A percentile compares a stretch with the other conserved stretches of the same genome.
Conservation (phyloP, 2,797 vertebrate genomes). For the Falco columbarius region DNA sequence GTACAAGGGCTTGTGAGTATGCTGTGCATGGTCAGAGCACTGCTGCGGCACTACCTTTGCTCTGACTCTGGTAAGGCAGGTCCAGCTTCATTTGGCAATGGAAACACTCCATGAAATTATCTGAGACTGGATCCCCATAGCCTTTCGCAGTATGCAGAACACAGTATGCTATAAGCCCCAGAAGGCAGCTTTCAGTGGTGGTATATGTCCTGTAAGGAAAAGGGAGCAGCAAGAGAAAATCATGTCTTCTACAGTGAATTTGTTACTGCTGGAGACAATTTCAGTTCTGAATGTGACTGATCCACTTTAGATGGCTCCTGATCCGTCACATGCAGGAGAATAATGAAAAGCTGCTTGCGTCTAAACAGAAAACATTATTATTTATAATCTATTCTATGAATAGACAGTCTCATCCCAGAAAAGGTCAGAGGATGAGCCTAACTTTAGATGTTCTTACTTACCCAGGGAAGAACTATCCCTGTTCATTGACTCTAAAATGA, state of each 20-base stretch:
- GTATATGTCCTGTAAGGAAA: background rate
- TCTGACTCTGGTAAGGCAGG: background rate
- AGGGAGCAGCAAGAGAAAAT: background rate
- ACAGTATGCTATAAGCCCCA: background rate
- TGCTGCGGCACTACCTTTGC: background rate
- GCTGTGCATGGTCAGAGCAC: background rate
- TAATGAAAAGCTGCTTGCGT: background rate
- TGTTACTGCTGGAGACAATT: background rate
- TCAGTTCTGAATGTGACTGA: background rate
- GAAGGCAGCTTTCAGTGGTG: background rate
- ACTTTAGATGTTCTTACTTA: background rate
- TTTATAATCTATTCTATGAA: background rate
- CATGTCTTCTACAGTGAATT: background rate
- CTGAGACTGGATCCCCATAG: background rate
- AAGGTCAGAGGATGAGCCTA: background rate
- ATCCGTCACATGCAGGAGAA: background rate
- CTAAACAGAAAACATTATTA: background rate
- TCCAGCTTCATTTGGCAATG: background rate
- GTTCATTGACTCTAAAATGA: background rate
- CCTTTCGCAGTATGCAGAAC: background rate
- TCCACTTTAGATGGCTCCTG: background rate
- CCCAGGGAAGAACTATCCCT: background rate
- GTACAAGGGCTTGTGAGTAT: background rate
- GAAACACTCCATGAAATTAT: background rate
- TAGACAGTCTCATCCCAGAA: background rate